Evolutionary conservation across 2,113 vertebrate genomes (phyloP).

Genomic region (Fulmarus glacialis): DNA sequence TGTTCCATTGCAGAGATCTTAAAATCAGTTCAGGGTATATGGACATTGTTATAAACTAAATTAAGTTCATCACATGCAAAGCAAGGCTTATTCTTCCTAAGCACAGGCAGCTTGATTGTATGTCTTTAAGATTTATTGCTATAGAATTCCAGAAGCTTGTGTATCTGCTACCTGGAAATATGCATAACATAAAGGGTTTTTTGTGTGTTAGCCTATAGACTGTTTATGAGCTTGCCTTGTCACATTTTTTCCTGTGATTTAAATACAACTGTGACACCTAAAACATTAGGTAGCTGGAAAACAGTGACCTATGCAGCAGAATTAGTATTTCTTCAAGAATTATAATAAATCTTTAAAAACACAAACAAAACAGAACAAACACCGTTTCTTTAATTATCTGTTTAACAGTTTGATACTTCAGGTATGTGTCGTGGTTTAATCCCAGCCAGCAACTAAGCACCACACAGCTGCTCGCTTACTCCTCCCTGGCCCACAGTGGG

Average conservation of each 20-base stretch:
- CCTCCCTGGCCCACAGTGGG: too few relatives aligned
- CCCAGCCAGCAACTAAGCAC: too few relatives aligned
- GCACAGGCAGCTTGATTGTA: background rate
- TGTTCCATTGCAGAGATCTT: background rate
- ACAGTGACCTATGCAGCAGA: background rate
- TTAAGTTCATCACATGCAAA: background rate
- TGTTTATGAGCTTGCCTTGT: background rate
- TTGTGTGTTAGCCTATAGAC: background rate
- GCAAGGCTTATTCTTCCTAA: background rate
- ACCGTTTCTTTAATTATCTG: background rate
- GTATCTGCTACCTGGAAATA: background rate
- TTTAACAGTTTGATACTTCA: background rate
- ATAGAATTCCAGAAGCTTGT: background rate
- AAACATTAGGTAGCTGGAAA: background rate
- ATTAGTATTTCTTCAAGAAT: background rate
- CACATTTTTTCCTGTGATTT: background rate
- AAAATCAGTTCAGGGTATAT: background rate
- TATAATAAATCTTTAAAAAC: background rate
- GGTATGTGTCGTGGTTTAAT: background rate
- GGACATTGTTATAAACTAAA: background rate
- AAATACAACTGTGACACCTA: background rate
- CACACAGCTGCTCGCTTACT: too few relatives aligned
- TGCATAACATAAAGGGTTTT: fast-evolving
- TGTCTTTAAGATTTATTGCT: background rate
- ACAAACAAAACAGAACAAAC: background rate